phyloP scores from a whole-genome alignment of 2,888 invertebrate genomes.

The Drosophila quinaria region DNA sequence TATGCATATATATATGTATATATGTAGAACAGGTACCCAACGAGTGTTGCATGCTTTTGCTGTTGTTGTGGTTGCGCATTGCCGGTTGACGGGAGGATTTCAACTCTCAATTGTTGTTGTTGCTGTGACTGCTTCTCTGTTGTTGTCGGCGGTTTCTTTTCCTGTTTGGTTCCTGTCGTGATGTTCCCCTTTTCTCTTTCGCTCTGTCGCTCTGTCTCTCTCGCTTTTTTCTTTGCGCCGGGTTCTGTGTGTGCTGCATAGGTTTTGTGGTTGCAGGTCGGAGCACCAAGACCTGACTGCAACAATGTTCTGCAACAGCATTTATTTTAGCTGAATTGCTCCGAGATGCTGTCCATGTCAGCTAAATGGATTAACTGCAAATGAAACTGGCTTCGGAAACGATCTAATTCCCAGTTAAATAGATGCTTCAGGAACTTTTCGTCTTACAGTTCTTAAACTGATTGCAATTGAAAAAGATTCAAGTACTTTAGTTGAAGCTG shows the following conservation, averaged over 20 bases:
- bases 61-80: slow-evolving; percentile 29
- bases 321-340: slow-evolving; percentile 17
- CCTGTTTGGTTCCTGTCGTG: slow-evolving; percentile 15
- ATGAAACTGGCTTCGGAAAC: slow-evolving; percentile 16
- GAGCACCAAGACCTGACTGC: slow-evolving; percentile 7
- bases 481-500: too few species aligned
- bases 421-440: neutral
- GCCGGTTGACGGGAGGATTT: slow-evolving; percentile 32
- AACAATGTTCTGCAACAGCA: slow-evolving; percentile 22
- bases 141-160: slow-evolving; percentile 20
- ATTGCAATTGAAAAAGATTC: neutral
- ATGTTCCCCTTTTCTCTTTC: neutral
- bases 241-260: slow-evolving; percentile 40
- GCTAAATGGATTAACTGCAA: slow-evolving; percentile 17
- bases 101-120: slow-evolving; percentile 14
- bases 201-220: neutral
- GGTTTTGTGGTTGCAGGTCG: slow-evolving; percentile 50
- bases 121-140: slow-evolving; percentile 9
- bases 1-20: slow-evolving; percentile 4
- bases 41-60: slow-evolving; percentile 23
- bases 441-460: neutral
- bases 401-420: slow-evolving; percentile 18
- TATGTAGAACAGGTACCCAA: slow-evolving; percentile 50
- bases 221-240: neutral
- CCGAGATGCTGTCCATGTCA: slow-evolving; percentile 20